Conservation (phyloP, 2,888 invertebrate species). For the Eugnorisma glareosa region DNA sequence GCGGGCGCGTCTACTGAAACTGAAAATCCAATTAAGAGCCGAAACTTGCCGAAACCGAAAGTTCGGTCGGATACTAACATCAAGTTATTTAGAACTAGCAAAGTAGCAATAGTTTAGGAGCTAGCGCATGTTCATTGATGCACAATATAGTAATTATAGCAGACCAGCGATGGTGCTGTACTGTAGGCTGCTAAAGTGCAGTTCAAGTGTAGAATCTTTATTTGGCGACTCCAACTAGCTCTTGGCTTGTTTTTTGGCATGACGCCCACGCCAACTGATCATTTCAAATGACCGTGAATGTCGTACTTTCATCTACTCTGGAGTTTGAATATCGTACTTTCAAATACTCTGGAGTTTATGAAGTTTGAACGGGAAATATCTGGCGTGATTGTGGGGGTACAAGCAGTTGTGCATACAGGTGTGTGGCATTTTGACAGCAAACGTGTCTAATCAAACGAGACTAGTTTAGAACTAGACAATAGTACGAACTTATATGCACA, state of each 20-base stretch:
- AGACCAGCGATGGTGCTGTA: not conserved
- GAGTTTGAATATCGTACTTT: not conserved
- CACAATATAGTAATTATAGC: not conserved
- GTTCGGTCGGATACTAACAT: not conserved
- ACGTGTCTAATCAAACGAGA: not conserved
- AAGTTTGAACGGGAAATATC: not conserved
- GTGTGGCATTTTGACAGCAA: conserved; percentile 3
- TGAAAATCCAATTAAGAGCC: not conserved
- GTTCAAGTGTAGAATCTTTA: not conserved
- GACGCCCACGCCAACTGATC: not conserved
- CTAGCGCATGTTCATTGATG: not conserved
- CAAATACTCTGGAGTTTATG: not conserved
- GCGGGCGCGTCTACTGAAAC: not conserved
- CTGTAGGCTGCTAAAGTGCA: not conserved
- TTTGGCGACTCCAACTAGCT: not conserved
- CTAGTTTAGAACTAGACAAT: not conserved
- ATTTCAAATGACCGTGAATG: not conserved
- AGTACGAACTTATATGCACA: not conserved
- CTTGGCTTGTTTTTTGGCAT: conserved; percentile 1
- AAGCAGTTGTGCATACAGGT: conserved; percentile 6
- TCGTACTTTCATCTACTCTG: not conserved
- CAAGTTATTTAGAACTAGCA: not conserved
- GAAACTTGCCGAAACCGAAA: not conserved
- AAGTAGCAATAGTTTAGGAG: not conserved
- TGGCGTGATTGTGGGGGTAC: not conserved